phyloP scores from a whole-genome alignment of 2,797 vertebrate species.

The Cossypha caffra region DNA sequence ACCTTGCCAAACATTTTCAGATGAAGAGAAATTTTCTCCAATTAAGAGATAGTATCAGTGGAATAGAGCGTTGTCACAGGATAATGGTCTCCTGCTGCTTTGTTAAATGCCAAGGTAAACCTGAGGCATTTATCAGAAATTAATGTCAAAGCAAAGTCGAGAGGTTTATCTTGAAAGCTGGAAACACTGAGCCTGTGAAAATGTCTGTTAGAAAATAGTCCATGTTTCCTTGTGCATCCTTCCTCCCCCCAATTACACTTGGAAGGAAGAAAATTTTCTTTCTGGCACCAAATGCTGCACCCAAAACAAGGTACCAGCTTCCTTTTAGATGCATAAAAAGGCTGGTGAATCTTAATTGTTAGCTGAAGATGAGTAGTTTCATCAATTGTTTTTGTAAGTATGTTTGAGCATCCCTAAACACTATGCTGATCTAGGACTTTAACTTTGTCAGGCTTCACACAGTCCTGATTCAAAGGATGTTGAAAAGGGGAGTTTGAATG shows the following conservation, averaged over 20 bases:
- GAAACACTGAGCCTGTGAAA: background rate
- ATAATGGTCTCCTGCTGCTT: slow-evolving; percentile 73
- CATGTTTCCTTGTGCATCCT: background rate
- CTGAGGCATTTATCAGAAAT: slow-evolving; percentile 73
- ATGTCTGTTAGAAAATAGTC: background rate
- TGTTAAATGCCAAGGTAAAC: slow-evolving; percentile 76
- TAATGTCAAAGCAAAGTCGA: slow-evolving; percentile 75
- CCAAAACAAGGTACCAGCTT: background rate
- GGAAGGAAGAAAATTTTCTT: background rate
- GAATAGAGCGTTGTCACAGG: slow-evolving; percentile 70
- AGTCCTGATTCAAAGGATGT: background rate
- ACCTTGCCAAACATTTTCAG: slow-evolving; percentile 71
- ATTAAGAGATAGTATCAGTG: slow-evolving; percentile 73
- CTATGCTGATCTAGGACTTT: background rate
- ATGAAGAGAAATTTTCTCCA: slow-evolving; percentile 74
- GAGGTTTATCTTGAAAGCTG: slow-evolving; percentile 61
- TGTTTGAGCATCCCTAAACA: background rate
- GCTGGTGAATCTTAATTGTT: background rate
- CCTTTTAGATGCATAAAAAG: background rate
- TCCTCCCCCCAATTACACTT: background rate
- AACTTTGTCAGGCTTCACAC: background rate
- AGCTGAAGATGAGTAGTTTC: background rate
- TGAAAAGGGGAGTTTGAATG: background rate
- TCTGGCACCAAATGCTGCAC: background rate
- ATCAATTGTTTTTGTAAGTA: background rate